These are phyloP conservation scores for Drosophila antonietae DNA, from an alignment of 2,888 invertebrate genomes.

Conservation along the genomic window DNA sequence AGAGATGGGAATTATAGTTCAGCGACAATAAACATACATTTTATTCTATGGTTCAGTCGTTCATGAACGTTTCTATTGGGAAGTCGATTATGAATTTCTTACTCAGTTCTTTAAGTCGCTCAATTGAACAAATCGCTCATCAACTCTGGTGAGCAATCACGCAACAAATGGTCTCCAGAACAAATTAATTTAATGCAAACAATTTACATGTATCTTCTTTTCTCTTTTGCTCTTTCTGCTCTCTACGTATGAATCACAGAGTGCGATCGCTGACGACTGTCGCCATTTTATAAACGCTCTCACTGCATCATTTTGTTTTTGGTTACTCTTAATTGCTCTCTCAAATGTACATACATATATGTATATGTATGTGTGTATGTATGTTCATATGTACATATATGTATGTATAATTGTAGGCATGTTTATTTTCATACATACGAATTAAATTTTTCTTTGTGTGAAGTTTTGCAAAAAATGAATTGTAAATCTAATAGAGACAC, in stretches of 20 bases:
- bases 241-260: background rate
- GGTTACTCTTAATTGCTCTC: background rate
- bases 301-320: background rate
- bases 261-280: constrained; percentile 2
- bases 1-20: constrained; percentile 6
- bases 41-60: background rate
- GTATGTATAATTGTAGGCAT: background rate
- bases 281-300: background rate
- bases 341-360: background rate
- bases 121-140: background rate
- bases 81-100: background rate
- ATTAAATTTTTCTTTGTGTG: background rate
- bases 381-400: too few relatives aligned
- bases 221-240: background rate
- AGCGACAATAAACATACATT: background rate
- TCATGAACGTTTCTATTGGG: background rate
- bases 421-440: background rate
- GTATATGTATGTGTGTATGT: background rate
- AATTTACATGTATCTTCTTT: background rate
- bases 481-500: background rate
- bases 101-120: background rate
- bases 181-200: background rate
- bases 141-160: background rate
- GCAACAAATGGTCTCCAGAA: background rate
- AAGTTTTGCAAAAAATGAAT: background rate